A percentile compares a stretch with the other conserved stretches of the same genome.
These are phyloP conservation scores for Abscondita cerata DNA, from an alignment of 2,888 invertebrate genomes.

Conservation along the genomic window DNA sequence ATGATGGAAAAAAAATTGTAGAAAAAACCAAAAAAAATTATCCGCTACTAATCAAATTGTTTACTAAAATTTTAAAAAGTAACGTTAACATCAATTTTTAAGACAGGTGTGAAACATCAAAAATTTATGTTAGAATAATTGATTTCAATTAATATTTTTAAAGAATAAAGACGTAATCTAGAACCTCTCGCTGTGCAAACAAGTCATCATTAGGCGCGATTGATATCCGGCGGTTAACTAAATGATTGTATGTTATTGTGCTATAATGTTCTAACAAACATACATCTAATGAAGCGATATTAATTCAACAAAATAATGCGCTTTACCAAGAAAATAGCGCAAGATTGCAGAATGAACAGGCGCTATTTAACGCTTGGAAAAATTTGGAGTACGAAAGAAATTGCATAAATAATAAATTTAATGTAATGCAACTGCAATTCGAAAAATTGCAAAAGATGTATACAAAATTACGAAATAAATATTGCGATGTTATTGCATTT, in stretches of 20 bases:
- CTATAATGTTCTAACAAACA: constrained; percentile 1
- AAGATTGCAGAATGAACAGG: constrained; percentile 16
- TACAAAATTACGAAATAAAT: constrained; percentile 8
- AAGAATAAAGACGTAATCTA: not conserved
- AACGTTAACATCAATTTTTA: no score
- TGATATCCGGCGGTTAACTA: constrained; percentile 7
- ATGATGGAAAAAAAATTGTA: no score
- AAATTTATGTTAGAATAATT: no score
- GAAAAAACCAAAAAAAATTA: no score
- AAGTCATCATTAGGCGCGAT: no score
- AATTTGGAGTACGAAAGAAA: not conserved
- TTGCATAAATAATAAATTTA: constrained; percentile 7
- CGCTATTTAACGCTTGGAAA: constrained; percentile 3
- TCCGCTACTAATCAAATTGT: no score
- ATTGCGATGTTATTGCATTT: no score
- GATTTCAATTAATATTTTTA: no score
- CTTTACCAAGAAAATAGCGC: constrained; percentile 15
- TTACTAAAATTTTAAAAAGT: no score
- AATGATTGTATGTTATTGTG: constrained; percentile 12
- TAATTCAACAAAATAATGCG: constrained; percentile 15
- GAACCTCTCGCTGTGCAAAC: not conserved
- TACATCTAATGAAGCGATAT: constrained; percentile 13
- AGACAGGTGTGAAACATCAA: no score
- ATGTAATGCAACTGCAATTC: constrained; percentile 4
- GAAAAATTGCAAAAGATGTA: constrained; percentile 6